A percentile compares a stretch with the other conserved stretches of the same genome.
Conservation (phyloP, 2,797 vertebrate species). For the Lateolabrax maculatus region DNA sequence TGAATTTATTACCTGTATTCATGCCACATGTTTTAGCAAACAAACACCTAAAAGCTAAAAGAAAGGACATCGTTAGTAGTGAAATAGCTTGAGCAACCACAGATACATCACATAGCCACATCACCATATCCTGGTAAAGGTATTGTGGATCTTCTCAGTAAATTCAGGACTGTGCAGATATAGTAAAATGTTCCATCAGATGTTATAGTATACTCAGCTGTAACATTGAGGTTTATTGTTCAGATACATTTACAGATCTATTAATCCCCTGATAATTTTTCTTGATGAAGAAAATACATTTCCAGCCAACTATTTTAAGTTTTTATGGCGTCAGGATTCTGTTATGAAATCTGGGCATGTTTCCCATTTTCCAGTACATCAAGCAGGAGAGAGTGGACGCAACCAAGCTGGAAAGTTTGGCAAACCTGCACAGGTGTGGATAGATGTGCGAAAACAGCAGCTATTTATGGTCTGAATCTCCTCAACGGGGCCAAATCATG, state of each 20-base stretch:
- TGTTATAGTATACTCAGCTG: constrained; percentile 26
- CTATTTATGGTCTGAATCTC: constrained; percentile 41
- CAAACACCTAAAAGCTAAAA: constrained; percentile 14
- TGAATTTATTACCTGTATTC: constrained; percentile 28
- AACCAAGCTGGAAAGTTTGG: constrained; percentile 59
- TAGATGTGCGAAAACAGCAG: constrained; percentile 42
- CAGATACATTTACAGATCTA: too few relatives aligned
- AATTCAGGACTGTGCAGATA: constrained; percentile 18
- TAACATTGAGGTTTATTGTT: constrained; percentile 33
- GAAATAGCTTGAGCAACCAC: constrained; percentile 2
- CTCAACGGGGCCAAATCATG: constrained; percentile 42
- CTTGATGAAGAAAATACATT: constrained; percentile 41
- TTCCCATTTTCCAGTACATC: constrained; percentile 58
- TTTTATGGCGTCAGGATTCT: constrained; percentile 53
- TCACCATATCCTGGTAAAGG: constrained; percentile 19
- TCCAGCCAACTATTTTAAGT: constrained; percentile 47
- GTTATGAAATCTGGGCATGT: constrained; percentile 49
- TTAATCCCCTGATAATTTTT: constrained; percentile 53
- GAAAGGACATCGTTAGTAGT: constrained; percentile 17
- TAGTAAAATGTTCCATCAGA: constrained; percentile 38
- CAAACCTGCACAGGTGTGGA: constrained; percentile 54
- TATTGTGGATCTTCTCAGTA: constrained; percentile 9
- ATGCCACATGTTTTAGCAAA: constrained; percentile 31
- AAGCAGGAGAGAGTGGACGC: constrained; percentile 19
- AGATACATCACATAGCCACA: constrained; percentile 16